Evolutionary conservation across 2,797 vertebrate species (phyloP).

Genomic region (Neomorphus geoffroyi): DNA sequence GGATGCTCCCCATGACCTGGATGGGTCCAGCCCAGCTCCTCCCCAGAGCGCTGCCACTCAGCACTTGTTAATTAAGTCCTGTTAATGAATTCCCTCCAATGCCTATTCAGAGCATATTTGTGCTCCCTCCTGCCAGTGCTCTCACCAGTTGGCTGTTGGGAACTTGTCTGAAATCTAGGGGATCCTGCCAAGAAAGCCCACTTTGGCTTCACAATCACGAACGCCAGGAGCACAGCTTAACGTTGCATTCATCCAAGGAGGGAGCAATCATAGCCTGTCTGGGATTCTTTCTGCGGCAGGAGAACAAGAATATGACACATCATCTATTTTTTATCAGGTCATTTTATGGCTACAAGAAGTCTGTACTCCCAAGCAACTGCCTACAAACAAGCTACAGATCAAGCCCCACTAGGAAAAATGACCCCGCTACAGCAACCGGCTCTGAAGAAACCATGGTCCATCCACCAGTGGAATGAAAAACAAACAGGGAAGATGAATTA

Average conservation of each 20-base stretch:
- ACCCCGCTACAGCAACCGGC: not conserved
- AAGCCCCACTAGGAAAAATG: not conserved
- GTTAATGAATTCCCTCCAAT: conserved; percentile 10
- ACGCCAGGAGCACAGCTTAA: not conserved
- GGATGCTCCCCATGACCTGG: accelerated
- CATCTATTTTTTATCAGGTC: not conserved
- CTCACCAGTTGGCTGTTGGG: not conserved
- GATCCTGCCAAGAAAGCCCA: conserved; percentile 6
- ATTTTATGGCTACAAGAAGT: not conserved
- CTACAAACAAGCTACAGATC: not conserved
- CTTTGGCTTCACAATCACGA: not conserved
- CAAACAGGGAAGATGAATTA: not conserved
- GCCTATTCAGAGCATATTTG: conserved; percentile 15
- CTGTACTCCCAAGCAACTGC: not conserved
- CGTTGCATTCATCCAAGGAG: not conserved
- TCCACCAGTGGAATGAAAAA: not conserved
- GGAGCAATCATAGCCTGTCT: not conserved
- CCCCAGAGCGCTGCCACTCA: not conserved
- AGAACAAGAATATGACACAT: not conserved
- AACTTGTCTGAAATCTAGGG: not conserved
- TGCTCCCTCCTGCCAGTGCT: not conserved
- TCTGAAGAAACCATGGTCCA: not conserved
- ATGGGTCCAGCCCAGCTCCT: not conserved
- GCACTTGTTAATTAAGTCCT: conserved; percentile 23
- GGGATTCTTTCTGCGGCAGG: not conserved